Percentiles rank a stretch among this genome's conserved stretches.
These are phyloP conservation scores for Mimumesa dahlbomi DNA, from an alignment of 2,888 invertebrate species.

Conservation along the genomic window DNA sequence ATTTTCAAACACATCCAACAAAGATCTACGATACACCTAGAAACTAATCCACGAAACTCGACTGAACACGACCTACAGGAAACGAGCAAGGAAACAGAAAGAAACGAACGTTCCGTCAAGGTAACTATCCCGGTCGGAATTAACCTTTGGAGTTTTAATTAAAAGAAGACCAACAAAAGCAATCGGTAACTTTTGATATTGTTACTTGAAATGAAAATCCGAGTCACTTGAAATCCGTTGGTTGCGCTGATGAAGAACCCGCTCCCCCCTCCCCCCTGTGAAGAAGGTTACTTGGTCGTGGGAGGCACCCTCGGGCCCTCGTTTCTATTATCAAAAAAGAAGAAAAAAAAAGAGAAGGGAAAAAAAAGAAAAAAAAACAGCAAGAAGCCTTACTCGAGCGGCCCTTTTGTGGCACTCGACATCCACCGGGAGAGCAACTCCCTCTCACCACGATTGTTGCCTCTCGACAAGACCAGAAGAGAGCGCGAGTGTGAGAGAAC, in stretches of 20 bases:
- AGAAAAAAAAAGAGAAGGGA: conserved; percentile 10
- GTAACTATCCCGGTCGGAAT: too few relatives aligned
- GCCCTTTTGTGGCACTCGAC: conserved; percentile 68
- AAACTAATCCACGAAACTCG: too few relatives aligned
- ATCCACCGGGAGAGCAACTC: conserved; percentile 60
- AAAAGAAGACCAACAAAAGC: conserved; percentile 15
- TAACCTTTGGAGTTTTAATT: conserved; percentile 40
- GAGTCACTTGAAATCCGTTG: conserved; percentile 40
- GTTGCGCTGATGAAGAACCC: conserved; percentile 43
- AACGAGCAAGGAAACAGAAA: too few relatives aligned
- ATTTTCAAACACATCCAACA: too few relatives aligned
- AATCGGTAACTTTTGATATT: conserved; percentile 32
- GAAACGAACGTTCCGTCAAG: too few relatives aligned
- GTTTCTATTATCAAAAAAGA: conserved; percentile 51
- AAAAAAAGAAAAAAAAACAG: conserved; percentile 51
- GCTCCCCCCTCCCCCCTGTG: too few relatives aligned
- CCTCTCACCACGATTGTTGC: conserved; percentile 67
- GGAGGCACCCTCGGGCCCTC: conserved; percentile 24
- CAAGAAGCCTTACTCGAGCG: conserved; percentile 58
- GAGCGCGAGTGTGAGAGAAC: conserved; percentile 54
- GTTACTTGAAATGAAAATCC: conserved; percentile 43
- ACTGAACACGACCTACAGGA: too few relatives aligned
- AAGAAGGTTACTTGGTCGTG: conserved; percentile 52
- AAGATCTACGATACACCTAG: too few relatives aligned
- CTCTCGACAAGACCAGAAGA: conserved; percentile 60